A percentile compares a stretch with the other conserved stretches of the same genome.
Conservation (phyloP, 2,888 invertebrate genomes). For the Operophtera brumata region DNA sequence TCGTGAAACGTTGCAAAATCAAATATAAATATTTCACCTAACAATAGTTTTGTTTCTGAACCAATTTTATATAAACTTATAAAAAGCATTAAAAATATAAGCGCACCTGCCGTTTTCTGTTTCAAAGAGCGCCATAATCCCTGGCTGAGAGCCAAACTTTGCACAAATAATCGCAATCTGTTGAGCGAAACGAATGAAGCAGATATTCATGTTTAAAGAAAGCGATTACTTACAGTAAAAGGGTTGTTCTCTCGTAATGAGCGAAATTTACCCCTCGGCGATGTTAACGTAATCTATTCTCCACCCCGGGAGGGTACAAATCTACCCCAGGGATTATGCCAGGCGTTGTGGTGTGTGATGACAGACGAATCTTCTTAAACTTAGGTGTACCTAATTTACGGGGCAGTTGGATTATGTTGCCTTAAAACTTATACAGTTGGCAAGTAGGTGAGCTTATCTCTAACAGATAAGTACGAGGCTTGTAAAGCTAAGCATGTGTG, state of each 20-base stretch:
- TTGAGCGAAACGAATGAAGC: conserved; percentile 22
- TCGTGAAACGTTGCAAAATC: no score
- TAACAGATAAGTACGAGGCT: not conserved
- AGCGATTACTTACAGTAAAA: conserved; percentile 25
- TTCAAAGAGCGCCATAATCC: conserved; percentile 27
- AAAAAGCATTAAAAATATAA: conserved; percentile 19
- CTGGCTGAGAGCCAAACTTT: conserved; percentile 30
- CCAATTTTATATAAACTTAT: conserved; percentile 5
- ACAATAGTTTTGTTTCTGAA: not conserved
- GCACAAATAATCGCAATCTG: conserved; percentile 26
- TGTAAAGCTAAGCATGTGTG: no score
- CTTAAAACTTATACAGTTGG: conserved; percentile 6
- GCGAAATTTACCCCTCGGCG: conserved; percentile 17
- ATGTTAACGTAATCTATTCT: conserved; percentile 20
- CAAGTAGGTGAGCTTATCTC: not conserved
- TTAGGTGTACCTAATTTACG: conserved; percentile 11
- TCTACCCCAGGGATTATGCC: conserved; percentile 15
- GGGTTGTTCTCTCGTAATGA: conserved; percentile 29
- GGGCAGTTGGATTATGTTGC: conserved; percentile 5
- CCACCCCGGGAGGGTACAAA: conserved; percentile 5
- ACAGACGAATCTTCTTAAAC: conserved; percentile 20
- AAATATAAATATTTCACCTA: no score
- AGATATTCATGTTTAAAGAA: conserved; percentile 23
- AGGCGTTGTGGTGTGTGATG: conserved; percentile 11
- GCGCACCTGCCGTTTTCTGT: conserved; percentile 30